Evolutionary conservation across 2,888 invertebrate species (phyloP).

Genomic region (Plemyria rubiginata): DNA sequence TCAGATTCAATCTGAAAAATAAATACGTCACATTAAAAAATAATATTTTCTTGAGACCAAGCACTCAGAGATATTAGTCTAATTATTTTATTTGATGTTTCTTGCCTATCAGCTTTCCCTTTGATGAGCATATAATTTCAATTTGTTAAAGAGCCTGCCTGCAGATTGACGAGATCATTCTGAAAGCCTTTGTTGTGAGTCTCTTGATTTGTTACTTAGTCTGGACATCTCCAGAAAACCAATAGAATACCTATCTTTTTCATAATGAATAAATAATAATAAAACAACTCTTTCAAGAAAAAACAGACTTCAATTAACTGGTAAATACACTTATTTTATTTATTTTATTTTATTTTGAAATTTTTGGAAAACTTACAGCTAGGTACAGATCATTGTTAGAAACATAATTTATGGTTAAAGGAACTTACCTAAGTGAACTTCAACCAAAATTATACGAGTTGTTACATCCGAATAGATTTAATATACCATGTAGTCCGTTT

Average conservation of each 20-base stretch:
- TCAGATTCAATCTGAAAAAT: too few species aligned
- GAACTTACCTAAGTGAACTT: too few species aligned
- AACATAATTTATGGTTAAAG: too few species aligned
- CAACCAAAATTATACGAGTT: too few species aligned
- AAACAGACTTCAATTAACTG: too few species aligned
- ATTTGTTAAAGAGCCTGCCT: conserved; percentile 26
- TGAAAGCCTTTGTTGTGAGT: conserved; percentile 23
- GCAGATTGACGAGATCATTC: conserved; percentile 18
- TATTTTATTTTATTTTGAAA: too few species aligned
- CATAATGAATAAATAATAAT: background rate
- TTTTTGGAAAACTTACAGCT: too few species aligned
- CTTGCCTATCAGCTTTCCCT: conserved; percentile 18
- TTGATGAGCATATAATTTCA: conserved; percentile 22
- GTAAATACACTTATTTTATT: too few species aligned
- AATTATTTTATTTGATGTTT: conserved; percentile 21
- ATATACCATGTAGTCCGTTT: too few species aligned
- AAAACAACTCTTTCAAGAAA: too few species aligned
- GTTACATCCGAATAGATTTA: too few species aligned
- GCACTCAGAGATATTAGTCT: background rate
- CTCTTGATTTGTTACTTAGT: conserved; percentile 17
- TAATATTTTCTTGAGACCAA: background rate
- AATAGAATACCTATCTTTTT: background rate
- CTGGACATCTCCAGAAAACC: conserved; percentile 15
- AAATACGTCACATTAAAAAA: background rate
- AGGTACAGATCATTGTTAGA: too few species aligned